Evolutionary conservation across 2,797 vertebrate genomes (phyloP), one percentile per base, ranked within the genome.

Genomic region (Danio choprae): DNA sequence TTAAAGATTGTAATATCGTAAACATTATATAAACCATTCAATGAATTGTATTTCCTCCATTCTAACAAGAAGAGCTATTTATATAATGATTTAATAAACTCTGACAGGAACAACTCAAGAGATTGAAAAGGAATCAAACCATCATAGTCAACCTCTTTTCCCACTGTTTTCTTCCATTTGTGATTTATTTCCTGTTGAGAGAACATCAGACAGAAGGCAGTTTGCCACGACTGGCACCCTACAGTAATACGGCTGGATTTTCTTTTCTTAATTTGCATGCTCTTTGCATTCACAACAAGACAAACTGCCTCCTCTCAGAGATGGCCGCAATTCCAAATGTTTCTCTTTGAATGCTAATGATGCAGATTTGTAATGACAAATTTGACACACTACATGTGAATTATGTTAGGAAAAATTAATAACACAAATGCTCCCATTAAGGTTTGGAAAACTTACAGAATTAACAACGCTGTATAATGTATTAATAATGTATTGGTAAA

Each of bases 201-300:
- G 70, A 38, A 38, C 72, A 74, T 83, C 76, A 74, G 62, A 46
- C 63, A 79, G 70, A 74, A 59, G 65, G 40, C 68, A 64, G 68
- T 50, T 64, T 79, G 68, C 60, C 48, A 79, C 2, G 20, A 62
- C 44, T 79, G 77, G 77, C 77, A 71, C 56, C 44, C 58, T 15
- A 63, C 48, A 38, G 58, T 53, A 79, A 62, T 41, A 72, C 67
- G 51, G 56, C 58, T 60, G 22, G 68, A 79, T 63, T 53, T 63
- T 29, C 76, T 29, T 40, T 59, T 70, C 12, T 60, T 72, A 40
- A 65, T 67, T 67, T 80, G 65, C 63, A 77, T 68, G 75, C 62
- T 43, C 68, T 65, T 77, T 77, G 51, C 63, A 68, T 56, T 11
- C 13, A 1, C 44, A 59, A 69, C 43, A 68, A 56, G 65, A 78